phyloP scores from a whole-genome alignment of 2,797 vertebrate species.

The Acanthiza pusilla region DNA sequence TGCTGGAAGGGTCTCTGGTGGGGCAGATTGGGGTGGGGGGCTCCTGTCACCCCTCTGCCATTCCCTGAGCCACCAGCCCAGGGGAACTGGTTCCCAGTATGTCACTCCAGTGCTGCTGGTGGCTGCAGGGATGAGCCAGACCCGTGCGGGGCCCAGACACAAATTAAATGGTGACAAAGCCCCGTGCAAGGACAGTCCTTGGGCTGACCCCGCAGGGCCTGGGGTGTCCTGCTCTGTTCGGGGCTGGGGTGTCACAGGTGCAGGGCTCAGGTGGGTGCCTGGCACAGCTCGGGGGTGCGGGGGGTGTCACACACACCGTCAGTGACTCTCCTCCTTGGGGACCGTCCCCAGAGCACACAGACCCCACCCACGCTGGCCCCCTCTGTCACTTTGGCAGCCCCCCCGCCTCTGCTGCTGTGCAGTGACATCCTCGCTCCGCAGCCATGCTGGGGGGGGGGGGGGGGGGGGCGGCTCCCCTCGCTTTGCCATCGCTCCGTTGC shows the following conservation, averaged over 20 bases:
- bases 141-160: neutral
- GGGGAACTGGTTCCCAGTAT: fast-evolving
- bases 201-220: fast-evolving
- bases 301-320: neutral
- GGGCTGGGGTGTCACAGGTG: neutral
- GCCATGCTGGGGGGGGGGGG: neutral
- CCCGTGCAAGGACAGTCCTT: too few species aligned
- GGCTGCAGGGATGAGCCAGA: neutral
- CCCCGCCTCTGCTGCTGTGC: neutral
- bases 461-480: neutral
- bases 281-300: neutral
- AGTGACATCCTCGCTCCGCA: neutral
- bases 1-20: neutral
- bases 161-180: neutral
- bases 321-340: neutral
- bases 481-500: neutral
- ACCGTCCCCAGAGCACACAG: neutral
- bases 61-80: neutral
- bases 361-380: fast-evolving
- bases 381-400: neutral
- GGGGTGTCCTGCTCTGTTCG: neutral
- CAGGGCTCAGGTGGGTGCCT: neutral
- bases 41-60: fast-evolving
- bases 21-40: fast-evolving
- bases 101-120: neutral